Percentiles rank a stretch among this genome's conserved stretches.
phyloP scores from a whole-genome alignment of 2,797 vertebrate genomes.

The Peromyscus attwateri region DNA sequence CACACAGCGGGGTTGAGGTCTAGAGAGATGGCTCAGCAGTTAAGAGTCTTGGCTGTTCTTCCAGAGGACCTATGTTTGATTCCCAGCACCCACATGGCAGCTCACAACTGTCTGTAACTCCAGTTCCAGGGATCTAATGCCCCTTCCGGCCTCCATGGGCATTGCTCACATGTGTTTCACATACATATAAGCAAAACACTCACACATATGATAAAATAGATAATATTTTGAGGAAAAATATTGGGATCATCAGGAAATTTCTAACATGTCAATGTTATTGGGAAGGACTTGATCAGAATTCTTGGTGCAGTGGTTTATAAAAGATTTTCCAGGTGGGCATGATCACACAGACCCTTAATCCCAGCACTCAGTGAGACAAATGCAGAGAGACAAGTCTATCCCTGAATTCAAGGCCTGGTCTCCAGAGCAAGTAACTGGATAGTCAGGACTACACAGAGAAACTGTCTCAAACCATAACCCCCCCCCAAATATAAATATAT shows the following conservation, averaged over 20 bases:
- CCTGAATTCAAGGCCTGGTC: not conserved
- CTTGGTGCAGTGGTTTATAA: slow-evolving; percentile 35
- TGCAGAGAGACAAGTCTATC: not conserved
- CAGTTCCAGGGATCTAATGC: not conserved
- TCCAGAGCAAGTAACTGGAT: too few species aligned
- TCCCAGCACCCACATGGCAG: not conserved
- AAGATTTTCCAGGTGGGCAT: not conserved
- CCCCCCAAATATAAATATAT: too few species aligned
- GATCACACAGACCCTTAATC: not conserved
- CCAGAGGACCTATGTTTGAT: not conserved
- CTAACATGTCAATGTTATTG: not conserved
- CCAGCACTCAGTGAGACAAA: not conserved
- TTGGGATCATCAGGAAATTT: not conserved
- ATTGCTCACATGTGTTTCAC: not conserved
- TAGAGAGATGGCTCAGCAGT: not conserved
- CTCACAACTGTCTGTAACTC: not conserved
- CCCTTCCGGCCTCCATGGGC: not conserved
- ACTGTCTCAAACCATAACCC: not conserved
- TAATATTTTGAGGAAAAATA: not conserved
- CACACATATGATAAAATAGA: not conserved
- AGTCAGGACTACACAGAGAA: not conserved
- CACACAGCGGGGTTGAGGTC: not conserved
- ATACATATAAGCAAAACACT: not conserved
- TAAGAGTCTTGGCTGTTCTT: not conserved
- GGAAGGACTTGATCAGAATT: slow-evolving; percentile 26